Base-by-base conservation (phyloP, 2,888 invertebrate species). In the Amblyjoppa proteus region DNA sequence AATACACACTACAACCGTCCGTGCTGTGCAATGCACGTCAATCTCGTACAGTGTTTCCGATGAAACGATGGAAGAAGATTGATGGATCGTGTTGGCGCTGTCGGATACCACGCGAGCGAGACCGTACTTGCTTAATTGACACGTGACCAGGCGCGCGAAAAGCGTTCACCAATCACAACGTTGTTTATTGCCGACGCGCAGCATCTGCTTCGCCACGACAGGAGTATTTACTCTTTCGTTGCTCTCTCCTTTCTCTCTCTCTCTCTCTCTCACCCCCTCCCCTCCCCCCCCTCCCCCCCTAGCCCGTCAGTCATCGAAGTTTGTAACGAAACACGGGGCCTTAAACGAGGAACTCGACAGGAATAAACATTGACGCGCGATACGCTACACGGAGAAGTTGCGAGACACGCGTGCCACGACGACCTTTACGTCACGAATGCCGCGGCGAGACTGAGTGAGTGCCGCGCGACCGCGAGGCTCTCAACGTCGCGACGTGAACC, bases 391-490 rank as follows among this genome's bases (percentile, higher is more conserved):
- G 34, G 20, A 41, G 31, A 53, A 6, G 11, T 20, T 2, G 53
- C 41, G 58, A 38, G 77, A 38, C 66, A 66, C 51, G 25, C 51
- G 25, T n/a, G 25, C 61, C 31, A 76, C 68, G 20, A 38, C 69
- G 75, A 61, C 38, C 84, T 82, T 49, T 64, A 25, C 87, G 31
- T 70, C 66, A 64, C 77, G 83, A 81, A 82, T 68, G 88, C 78
- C 87, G 85, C 77, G 84, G 81, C 87, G 79, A 87, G 82, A 88
- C 88, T 88, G 87, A 85, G 41, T 20, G 76, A 31, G 69, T 58
- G 45, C 25, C 78, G 81, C 74, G 53, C 68, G 53, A 61, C 13
- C 80, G 75, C 76, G 81, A 68, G 66, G 34, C 75, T 78, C 78
- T 70, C 31, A 34, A 34, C 61, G 28, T 20, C 71, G 49, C 53